Evolutionary conservation across 2,888 invertebrate species (phyloP).

Genomic region (Prosopocoilus inquinatus): DNA sequence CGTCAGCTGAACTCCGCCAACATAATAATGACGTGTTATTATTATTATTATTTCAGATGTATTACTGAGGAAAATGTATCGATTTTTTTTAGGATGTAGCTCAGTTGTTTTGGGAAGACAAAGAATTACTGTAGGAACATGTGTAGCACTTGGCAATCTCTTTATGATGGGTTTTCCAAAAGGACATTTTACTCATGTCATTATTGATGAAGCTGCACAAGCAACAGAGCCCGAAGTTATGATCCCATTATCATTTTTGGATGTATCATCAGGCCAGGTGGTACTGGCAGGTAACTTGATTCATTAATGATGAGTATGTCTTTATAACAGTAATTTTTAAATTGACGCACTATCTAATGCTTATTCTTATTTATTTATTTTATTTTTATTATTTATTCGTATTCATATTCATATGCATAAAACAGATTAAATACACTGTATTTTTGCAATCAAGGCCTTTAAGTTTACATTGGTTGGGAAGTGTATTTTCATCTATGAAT

Average conservation of each 20-base stretch:
- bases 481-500: no score
- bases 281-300: conserved; percentile 61
- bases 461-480: no score
- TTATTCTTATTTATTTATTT: no score
- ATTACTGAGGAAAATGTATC: background rate
- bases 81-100: conserved; percentile 49
- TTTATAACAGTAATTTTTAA: no score
- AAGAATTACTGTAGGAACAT: conserved; percentile 84
- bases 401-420: no score
- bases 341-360: no score
- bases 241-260: conserved; percentile 70
- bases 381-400: no score
- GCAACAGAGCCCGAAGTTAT: conserved; percentile 88
- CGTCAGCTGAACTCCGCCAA: no score
- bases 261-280: conserved; percentile 62
- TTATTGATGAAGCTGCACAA: conserved; percentile 94
- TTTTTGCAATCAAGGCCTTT: no score
- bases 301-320: no score
- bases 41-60: conserved; percentile 2
- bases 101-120: conserved; percentile 68
- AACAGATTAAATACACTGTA: no score
- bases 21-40: background rate
- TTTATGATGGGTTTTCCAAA: conserved; percentile 66
- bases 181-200: conserved; percentile 86
- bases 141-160: conserved; percentile 69